Evolutionary conservation across 1,140 invertebrate genomes (phyloP), one percentile per base, ranked within the genome.

Genomic region (Metopolophium dirhodum): DNA sequence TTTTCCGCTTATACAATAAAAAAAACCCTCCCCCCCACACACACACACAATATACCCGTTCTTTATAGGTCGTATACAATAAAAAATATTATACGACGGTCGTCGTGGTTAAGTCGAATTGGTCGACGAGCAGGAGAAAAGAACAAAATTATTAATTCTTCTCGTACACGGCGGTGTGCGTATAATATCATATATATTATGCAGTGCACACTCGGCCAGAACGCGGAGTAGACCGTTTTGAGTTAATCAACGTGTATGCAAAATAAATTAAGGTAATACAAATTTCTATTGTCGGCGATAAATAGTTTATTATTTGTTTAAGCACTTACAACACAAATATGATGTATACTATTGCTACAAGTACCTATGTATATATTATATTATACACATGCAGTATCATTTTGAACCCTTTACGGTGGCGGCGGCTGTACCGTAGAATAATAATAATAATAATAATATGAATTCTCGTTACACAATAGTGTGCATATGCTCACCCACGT

Each of bases 281-380:
- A 68, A 68, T 68, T 68, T 68, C 61, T 68, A 68, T 68, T 68
- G 61, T 68, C 14, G 61, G 61, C 61, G 30, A 68, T 68, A 68
- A 68, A 68, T 68, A 68, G 61, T 68, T 68, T 68, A 68, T 68
- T n/a, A 68, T 68, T 68, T 68, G 61, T 68, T 68, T n/a, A 68
- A 68, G 61, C 61, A 68, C 61, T 68, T 68, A 68, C 30, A 68
- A n/a, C 61, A 68, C 61, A 68, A 68, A 68, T 68, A 68, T 68
- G n/a, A 68, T 68, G 61, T 68, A 68, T 68, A 68, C 30, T n/a
- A n/a, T 68, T 68, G 61, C 61, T 18, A n/a, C 61, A 18, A 68
- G 61, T 68, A 68, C 14, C 30, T 11, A 9, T 11, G 14, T 68
- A 68, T 68, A 68, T 14, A 30, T 57, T 14, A 30, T 57, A 57